These are phyloP conservation scores for Diglossa cyanea DNA, from an alignment of 2,797 vertebrate genomes.

Conservation along the genomic window DNA sequence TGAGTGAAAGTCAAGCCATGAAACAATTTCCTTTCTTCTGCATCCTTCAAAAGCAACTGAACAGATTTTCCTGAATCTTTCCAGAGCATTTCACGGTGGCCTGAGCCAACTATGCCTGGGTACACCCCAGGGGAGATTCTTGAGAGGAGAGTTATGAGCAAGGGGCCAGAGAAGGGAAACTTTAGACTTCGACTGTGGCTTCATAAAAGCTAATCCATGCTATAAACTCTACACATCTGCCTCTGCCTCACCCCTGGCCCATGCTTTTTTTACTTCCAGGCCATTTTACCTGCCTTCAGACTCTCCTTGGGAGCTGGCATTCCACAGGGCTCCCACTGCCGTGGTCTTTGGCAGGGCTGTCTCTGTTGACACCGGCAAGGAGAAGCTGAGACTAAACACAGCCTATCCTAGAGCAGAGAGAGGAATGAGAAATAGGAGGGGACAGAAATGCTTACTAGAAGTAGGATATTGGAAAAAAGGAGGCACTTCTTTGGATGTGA, in stretches of 20 bases:
- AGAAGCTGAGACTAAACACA: background rate
- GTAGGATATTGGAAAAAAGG: background rate
- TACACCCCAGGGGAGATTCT: background rate
- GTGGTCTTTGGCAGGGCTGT: fast-evolving
- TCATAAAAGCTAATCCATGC: background rate
- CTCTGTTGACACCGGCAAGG: background rate
- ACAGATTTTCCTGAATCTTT: background rate
- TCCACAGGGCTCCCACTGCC: fast-evolving
- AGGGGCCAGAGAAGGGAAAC: background rate
- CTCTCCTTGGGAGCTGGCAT: background rate
- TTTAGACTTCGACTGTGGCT: background rate
- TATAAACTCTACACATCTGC: background rate
- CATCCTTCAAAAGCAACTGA: background rate
- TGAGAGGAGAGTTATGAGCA: background rate
- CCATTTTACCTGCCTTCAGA: background rate
- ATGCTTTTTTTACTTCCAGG: background rate
- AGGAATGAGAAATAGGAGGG: background rate
- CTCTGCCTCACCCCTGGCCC: background rate
- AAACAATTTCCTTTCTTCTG: background rate
- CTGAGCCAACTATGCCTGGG: background rate
- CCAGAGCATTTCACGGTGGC: background rate
- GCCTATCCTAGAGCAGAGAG: background rate
- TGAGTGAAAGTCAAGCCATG: background rate
- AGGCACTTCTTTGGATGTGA: background rate
- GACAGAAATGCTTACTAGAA: background rate